A percentile compares a stretch with the other conserved stretches of the same genome.
These are phyloP conservation scores for Xenopus tropicalis DNA, from an alignment of 2,113 vertebrate species.

Conservation along the genomic window DNA sequence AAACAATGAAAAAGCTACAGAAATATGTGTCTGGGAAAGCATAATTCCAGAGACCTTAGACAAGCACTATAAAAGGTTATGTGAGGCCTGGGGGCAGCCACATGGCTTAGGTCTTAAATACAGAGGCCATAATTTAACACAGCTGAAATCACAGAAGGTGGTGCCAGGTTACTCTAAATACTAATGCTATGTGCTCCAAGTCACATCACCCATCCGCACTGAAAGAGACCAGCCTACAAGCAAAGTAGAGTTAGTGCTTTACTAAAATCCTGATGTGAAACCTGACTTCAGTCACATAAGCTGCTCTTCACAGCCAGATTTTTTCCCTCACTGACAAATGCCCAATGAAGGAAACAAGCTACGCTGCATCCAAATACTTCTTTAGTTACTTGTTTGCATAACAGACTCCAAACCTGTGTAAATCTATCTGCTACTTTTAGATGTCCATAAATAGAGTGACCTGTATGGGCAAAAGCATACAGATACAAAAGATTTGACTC, in stretches of 20 bases:
- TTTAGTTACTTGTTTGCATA: not conserved
- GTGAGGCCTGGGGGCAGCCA: not conserved
- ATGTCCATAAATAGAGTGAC: too few relatives aligned
- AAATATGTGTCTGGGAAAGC: too few relatives aligned
- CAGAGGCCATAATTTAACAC: not conserved
- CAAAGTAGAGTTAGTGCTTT: not conserved
- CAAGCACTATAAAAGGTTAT: not conserved
- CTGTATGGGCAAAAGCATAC: too few relatives aligned
- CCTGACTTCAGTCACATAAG: constrained; percentile 59
- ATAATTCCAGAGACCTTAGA: too few relatives aligned
- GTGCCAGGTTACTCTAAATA: not conserved
- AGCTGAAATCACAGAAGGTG: constrained; percentile 25
- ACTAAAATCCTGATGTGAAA: constrained; percentile 47
- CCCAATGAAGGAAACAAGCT: constrained; percentile 49
- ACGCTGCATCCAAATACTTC: not conserved
- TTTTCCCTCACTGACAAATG: constrained; percentile 38
- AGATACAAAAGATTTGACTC: too few relatives aligned
- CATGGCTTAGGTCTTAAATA: not conserved
- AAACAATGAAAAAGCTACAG: too few relatives aligned
- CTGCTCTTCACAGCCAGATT: constrained; percentile 48
- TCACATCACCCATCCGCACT: not conserved
- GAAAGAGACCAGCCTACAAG: constrained; percentile 14
- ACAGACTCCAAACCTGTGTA: not conserved
- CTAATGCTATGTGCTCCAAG: constrained; percentile 16
- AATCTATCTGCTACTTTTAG: not conserved